Base-by-base conservation (phyloP, 35 echinoderm and acorn worm species). In the Patiria miniata region DNA sequence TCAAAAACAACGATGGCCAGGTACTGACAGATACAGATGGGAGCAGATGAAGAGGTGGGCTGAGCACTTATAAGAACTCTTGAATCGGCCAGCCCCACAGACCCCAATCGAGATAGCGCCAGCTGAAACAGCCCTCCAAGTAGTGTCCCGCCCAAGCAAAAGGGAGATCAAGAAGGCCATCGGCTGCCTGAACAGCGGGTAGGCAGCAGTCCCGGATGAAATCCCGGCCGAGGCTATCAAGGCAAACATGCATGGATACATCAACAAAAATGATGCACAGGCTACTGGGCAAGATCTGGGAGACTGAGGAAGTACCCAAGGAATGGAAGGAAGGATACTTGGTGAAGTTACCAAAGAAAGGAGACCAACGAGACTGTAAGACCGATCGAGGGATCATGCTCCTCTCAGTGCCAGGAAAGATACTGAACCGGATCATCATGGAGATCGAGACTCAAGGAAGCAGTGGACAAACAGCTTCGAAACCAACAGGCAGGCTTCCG, bases 261-360 rank as follows among this genome's bases (percentile, higher is more conserved):
- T 6, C 42, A 47, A 12, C 12, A 12, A 12, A 47, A 12, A 4
- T 47, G 4, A 4, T 47, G 42, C 12, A 47, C 42, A 4, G 4
- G 42, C 12, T 47, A 12, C 12, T 47, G 4, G 42, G 42, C 42
- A 47, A 47, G 42, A 32, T 39, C 10, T 19, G 77, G 77, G 36
- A 79, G 33, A 39, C 10, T 2, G 77, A 26, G 39, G 22, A 79
- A 17, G 32, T 79, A 1, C 77, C n/a, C 1, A 5, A 4, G 5
- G 77, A 79, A 1, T 79, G 77, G 77, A 79, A 79, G 55, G 42
- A 89, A 42, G 79, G 78, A 2, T 44, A 68, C 19, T 17, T 83
- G 17, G 68, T 82, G 0, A 82, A 82, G 65, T 8, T 89, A 3
- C 78, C 87, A 60, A 82, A 89, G 79, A 89, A 83, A 39, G 79